Conservation (phyloP, 2,797 vertebrate species). For the Eulemur albifrons region DNA sequence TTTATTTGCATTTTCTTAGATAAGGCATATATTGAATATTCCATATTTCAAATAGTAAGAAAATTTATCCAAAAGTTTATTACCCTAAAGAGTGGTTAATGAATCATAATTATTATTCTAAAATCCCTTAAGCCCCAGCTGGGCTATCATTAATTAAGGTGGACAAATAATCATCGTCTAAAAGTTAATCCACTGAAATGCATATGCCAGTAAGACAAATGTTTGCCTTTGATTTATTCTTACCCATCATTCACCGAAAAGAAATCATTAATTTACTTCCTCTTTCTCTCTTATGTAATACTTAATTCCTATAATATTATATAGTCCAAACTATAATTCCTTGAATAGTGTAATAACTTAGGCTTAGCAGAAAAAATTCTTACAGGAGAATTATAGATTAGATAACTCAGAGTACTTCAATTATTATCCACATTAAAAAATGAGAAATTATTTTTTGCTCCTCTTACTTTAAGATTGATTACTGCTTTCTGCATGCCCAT, state of each 20-base stretch:
- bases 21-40: background rate
- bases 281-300: slow-evolving; percentile 4
- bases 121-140: background rate
- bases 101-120: background rate
- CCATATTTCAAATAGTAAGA: background rate
- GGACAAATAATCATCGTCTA: background rate
- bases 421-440: slow-evolving; percentile 50
- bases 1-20: background rate
- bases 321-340: background rate
- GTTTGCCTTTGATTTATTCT: slow-evolving; percentile 50
- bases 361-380: background rate
- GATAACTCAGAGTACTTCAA: slow-evolving; percentile 32
- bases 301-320: slow-evolving; percentile 1
- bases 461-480: slow-evolving; percentile 54
- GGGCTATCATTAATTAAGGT: background rate
- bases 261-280: background rate
- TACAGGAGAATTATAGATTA: slow-evolving; percentile 26
- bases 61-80: background rate
- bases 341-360: background rate
- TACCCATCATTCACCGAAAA: background rate
- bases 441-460: slow-evolving; percentile 13
- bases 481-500: background rate
- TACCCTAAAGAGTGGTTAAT: background rate
- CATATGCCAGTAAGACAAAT: slow-evolving; percentile 30
- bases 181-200: slow-evolving; percentile 11